Base-by-base conservation (phyloP, 1,140 invertebrate species). In the Latrodectus geometricus region DNA sequence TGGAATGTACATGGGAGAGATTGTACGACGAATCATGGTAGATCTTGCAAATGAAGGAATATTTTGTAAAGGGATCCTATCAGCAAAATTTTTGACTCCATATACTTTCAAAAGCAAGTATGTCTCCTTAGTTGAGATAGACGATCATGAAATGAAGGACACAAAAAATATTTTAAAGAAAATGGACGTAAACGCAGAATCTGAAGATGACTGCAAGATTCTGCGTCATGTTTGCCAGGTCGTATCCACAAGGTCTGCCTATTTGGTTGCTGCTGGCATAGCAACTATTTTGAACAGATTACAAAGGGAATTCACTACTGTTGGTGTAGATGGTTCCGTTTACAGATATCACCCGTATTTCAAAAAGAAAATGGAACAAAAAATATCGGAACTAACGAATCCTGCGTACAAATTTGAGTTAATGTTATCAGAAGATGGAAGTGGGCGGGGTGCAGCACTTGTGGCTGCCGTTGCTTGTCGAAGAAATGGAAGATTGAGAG, bases 261-360 rank as follows among this genome's bases (percentile, higher is more conserved):
- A 96, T 91, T 91, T 99, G 17, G 96, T 96, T 20, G 96, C 97
- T 11, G 96, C 97, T 72, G 87, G 61, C 73, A 91, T 93, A 49
- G 92, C 92, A 20, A 91, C 91, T 23, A 83, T 94, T 11, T 87
- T 94, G 20, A 93, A 94, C 88, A 89, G 96, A 92, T 98, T 99
- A 93, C 93, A 94, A 20, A 94, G 97, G 89, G 94, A 95, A 7
- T 94, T 94, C 85, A 96, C 98, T 4, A 98, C 97, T 0, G 96
- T 99, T 17, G 99, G 97, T 68, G 96, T 99, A 87, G 99, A 99
- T 92, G 99, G 99, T n/a, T 99, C 98, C 48, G 96, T 99, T 0
- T 99, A 99, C 91, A 94, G 98, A 89, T 99, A 96, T 93, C 98
- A 99, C 92, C 98, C 98, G 1, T 95, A 98, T 91, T 99, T 99